Percentiles rank a stretch among this genome's conserved stretches.
Conservation (phyloP, 2,888 invertebrate species). For the Diplolepis rosae region DNA sequence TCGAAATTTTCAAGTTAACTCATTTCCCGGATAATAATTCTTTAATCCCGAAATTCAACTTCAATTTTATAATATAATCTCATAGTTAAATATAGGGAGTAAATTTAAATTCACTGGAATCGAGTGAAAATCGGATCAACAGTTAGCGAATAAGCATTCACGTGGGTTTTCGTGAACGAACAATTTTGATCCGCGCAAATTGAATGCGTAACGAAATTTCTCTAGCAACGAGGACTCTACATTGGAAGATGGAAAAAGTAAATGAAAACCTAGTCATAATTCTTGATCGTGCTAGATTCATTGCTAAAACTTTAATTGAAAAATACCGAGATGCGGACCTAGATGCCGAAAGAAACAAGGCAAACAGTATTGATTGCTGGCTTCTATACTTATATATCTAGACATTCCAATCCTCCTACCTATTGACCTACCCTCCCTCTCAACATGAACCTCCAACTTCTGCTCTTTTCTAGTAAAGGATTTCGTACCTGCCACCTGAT, state of each 20-base stretch:
- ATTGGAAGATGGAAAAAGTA: neutral
- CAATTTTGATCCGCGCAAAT: slow-evolving; percentile 2
- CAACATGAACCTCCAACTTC: slow-evolving; percentile 20
- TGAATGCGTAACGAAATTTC: slow-evolving; percentile 6
- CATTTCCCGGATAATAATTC: neutral
- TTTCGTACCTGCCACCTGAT: slow-evolving; percentile 19
- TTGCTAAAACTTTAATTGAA: slow-evolving; percentile 7
- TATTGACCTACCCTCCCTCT: slow-evolving; percentile 45
- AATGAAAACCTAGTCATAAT: neutral
- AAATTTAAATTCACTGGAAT: neutral
- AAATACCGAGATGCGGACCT: slow-evolving; percentile 19
- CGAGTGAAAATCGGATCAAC: slow-evolving; percentile 20
- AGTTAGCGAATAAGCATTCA: slow-evolving; percentile 20
- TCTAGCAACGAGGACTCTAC: neutral
- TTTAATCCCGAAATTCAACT: neutral
- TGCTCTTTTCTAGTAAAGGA: slow-evolving; percentile 19
- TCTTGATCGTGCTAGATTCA: neutral
- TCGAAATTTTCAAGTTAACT: too few species aligned
- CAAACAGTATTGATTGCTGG: slow-evolving; percentile 65
- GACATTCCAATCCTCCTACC: slow-evolving; percentile 34
- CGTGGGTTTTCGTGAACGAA: neutral
- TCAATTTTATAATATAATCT: too few species aligned
- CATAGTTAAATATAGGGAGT: neutral
- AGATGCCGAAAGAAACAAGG: slow-evolving; percentile 49
- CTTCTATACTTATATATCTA: slow-evolving; percentile 45